Evolutionary conservation across 2,888 invertebrate genomes (phyloP).

Genomic region (Melikaiella ostensackeni): DNA sequence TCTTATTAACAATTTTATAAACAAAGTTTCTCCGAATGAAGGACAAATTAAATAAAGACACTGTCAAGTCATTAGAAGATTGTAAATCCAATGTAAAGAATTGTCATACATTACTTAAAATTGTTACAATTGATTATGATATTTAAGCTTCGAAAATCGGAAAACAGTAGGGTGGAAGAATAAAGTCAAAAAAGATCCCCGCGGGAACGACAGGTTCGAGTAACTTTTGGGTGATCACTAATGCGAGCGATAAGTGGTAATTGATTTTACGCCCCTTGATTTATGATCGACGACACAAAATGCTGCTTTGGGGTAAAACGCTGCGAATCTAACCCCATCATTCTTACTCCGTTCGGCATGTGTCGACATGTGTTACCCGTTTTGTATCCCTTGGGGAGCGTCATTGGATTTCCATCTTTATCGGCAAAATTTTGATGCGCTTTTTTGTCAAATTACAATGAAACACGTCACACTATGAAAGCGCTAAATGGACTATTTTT

Average conservation of each 20-base stretch:
- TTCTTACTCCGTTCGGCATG: constrained; percentile 45
- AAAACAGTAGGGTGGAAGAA: constrained; percentile 27
- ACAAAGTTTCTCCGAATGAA: no score
- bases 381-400: constrained; percentile 54
- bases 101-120: no score
- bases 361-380: constrained; percentile 63
- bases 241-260: constrained; percentile 71
- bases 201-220: constrained; percentile 49
- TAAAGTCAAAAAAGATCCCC: constrained; percentile 32
- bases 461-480: constrained; percentile 43
- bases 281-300: constrained; percentile 69
- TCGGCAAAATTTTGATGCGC: constrained; percentile 58
- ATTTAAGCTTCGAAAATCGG: not conserved
- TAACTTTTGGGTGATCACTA: constrained; percentile 45
- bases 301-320: constrained; percentile 73
- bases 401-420: constrained; percentile 70
- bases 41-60: no score
- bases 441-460: constrained; percentile 48
- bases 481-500: constrained; percentile 43
- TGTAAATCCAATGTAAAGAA: no score
- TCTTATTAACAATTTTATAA: no score
- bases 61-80: no score
- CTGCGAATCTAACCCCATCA: constrained; percentile 64
- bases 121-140: not conserved
- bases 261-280: constrained; percentile 76